Percentiles rank a stretch among this genome's conserved stretches.
phyloP scores from a whole-genome alignment of 1,140 invertebrate genomes.

The Augochlora pura region DNA sequence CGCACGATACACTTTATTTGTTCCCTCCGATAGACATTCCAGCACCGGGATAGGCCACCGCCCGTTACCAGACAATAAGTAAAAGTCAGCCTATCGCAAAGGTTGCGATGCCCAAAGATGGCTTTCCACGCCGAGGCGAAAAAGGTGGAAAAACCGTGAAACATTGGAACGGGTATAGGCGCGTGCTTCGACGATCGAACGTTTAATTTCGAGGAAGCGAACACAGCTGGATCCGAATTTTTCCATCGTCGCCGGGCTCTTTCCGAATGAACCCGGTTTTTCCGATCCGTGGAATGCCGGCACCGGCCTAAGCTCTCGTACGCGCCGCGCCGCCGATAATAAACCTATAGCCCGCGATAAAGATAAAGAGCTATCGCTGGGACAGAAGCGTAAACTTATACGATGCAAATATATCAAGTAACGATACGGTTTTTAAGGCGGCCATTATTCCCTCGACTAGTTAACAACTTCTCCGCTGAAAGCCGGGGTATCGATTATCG shows the following conservation, averaged over 20 bases:
- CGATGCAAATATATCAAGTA: constrained; percentile 40
- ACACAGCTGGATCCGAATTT: not conserved
- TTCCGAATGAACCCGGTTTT: not conserved
- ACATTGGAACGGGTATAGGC: too few relatives aligned
- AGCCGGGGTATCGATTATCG: constrained; percentile 45
- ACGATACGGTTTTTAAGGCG: constrained; percentile 44
- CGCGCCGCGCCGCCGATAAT: constrained; percentile 12
- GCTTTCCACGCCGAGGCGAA: too few relatives aligned
- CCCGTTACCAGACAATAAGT: too few relatives aligned
- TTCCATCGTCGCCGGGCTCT: not conserved
- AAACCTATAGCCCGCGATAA: constrained; percentile 36
- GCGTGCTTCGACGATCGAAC: too few relatives aligned
- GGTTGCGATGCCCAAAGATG: too few relatives aligned
- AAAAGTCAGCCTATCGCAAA: too few relatives aligned
- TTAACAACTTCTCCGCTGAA: constrained; percentile 24
- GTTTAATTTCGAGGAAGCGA: too few relatives aligned
- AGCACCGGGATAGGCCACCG: too few relatives aligned
- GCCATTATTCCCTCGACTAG: constrained; percentile 48
- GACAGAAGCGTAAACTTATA: constrained; percentile 44
- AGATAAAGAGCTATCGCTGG: constrained; percentile 32
- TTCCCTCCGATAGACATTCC: too few relatives aligned
- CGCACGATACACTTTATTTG: too few relatives aligned
- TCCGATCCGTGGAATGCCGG: not conserved
- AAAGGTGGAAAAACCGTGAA: too few relatives aligned
- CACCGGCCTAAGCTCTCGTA: not conserved